Conservation (phyloP, 2,797 vertebrate species). For the Hephaestus fuliginosus region DNA sequence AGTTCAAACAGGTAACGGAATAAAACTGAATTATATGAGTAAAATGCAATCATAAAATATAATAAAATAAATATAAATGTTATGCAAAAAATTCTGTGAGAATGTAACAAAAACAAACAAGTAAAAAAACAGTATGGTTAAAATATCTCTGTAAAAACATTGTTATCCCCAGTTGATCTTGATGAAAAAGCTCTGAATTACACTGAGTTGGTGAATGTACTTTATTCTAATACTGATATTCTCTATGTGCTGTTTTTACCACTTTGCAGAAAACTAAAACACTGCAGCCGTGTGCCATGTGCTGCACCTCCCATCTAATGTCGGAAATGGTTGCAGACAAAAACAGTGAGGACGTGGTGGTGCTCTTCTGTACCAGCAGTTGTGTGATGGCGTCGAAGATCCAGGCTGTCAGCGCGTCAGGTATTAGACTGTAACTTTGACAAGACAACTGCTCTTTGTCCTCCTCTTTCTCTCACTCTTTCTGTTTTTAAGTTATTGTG, state of each 20-base stretch:
- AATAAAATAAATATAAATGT: background rate
- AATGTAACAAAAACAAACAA: background rate
- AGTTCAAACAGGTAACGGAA: slow-evolving; percentile 88
- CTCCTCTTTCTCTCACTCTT: background rate
- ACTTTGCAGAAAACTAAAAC: slow-evolving; percentile 87
- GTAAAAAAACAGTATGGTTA: background rate
- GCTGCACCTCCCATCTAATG: slow-evolving; percentile 83
- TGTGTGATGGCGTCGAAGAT: slow-evolving; percentile 92
- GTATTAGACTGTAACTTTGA: slow-evolving; percentile 70
- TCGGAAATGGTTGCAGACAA: slow-evolving; percentile 90
- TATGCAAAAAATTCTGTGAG: background rate
- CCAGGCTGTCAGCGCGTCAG: slow-evolving; percentile 90
- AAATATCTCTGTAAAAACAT: background rate
- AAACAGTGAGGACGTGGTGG: slow-evolving; percentile 84
- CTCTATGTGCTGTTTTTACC: slow-evolving; percentile 1
- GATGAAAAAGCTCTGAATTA: background rate
- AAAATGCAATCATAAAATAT: background rate
- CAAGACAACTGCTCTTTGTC: background rate
- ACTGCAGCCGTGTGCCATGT: slow-evolving; percentile 90
- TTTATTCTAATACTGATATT: background rate
- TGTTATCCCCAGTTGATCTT: background rate
- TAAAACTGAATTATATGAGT: background rate
- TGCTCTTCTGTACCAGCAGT: slow-evolving; percentile 91
- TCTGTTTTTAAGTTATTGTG: background rate
- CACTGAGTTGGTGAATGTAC: background rate